Evolutionary conservation across 2,888 invertebrate species (phyloP), one percentile per base, ranked within the genome.

Genomic region (Drosophila imparisetae): DNA sequence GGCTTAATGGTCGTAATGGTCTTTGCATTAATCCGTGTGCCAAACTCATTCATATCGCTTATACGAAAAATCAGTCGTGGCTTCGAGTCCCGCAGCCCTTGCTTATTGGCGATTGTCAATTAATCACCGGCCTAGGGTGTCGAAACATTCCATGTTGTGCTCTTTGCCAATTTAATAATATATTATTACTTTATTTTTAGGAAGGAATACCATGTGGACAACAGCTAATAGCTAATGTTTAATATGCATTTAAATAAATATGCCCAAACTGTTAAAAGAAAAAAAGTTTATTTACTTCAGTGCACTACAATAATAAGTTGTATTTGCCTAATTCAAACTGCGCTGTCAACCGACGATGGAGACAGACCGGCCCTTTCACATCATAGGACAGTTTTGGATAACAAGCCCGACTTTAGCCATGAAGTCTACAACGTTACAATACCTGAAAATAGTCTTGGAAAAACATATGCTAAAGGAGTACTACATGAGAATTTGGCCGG

Each of bases 381-480:
- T 53, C 40, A 48, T 30, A 69, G 72, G 13, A 27, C 53, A 61
- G 48, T 61, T 73, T 63, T 67, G 42, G 70, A 73, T 32, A 62
- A 36, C 36, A 75, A 78, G 27, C 40, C 63, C n/a, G 68, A 75
- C 80, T 98, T 98, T 94, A 95, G 96, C 21, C 94, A 94, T 85
- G 92, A 94, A 45, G 92, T 94, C 30, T 98, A 98, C 95, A 98
- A 98, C 94, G 96, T 97, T 90, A 96, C 96, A 92, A 96, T 98
- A 90, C 96, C 97, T 67, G 99, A 99, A 93, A 98, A 98, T 94
- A 97, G 97, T 86, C 95, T 97, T 71, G 97, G 97, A 72, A 97
- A 97, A 93, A 97, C 97, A n/a, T 97, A 96, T 93, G 96, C 96
- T 50, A 94, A 82, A 74, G 95, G 96, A 79, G 94, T 94, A 70